Evolutionary conservation across 2,113 vertebrate species (phyloP).

Genomic region (Thoracochromis brauschi): DNA sequence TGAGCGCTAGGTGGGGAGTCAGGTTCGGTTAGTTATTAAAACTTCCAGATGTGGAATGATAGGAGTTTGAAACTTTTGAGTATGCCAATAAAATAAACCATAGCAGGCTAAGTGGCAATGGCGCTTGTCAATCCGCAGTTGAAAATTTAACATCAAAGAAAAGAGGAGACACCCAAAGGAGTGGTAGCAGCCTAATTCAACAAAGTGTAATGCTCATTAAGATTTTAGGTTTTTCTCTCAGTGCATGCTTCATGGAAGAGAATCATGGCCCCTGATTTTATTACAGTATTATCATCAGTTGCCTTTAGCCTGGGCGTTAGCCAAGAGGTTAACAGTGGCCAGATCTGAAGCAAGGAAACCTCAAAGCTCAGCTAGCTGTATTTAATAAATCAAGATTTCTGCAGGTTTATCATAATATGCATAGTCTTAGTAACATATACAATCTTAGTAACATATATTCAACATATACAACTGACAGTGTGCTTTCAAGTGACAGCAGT

Average conservation of each 20-base stretch:
- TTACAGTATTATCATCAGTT: constrained; percentile 1
- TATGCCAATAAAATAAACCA: neutral
- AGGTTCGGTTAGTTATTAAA: neutral
- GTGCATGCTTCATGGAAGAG: neutral
- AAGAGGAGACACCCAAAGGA: neutral
- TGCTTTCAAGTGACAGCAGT: neutral
- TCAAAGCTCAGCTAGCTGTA: neutral
- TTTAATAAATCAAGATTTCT: constrained; percentile 4
- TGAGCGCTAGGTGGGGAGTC: neutral
- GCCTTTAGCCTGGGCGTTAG: neutral
- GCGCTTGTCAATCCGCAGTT: neutral
- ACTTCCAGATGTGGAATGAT: constrained; percentile 4
- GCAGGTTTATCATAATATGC: neutral
- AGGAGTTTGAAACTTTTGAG: neutral
- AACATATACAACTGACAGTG: neutral
- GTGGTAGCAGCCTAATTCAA: neutral
- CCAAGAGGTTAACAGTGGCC: neutral
- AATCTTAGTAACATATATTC: neutral
- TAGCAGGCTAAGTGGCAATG: neutral
- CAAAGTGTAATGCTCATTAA: neutral
- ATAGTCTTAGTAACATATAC: neutral
- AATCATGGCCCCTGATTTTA: neutral
- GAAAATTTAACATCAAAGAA: neutral
- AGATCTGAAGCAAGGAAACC: neutral
- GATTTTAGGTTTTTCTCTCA: neutral